Evolutionary conservation across 2,888 invertebrate genomes (phyloP), one percentile per base, ranked within the genome.

Genomic region (Crioceris asparagi): DNA sequence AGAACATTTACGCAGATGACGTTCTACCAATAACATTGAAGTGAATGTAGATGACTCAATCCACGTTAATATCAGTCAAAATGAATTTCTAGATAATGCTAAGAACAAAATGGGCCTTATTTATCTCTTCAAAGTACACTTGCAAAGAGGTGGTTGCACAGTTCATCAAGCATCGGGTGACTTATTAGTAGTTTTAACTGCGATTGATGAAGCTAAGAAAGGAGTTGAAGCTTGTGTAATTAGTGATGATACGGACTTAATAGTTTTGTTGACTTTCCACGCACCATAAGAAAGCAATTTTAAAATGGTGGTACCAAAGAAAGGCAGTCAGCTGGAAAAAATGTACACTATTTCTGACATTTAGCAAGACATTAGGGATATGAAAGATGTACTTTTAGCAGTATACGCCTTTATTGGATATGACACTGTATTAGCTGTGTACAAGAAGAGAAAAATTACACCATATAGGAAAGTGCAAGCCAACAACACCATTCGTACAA

Each of bases 251-350:
- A 21, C 27, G 35, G 30, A 29, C 36, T 36, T 36, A 30, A 14
- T 36, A 38, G 38, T 38, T n/a, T 18, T 39, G 33, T 33, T 38
- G 33, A 38, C 38, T 36, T 30, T 36, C 31, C 38, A 38, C 33
- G 38, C 38, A 30, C 16, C 26, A 18, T 32, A 23, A 37, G 32
- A 30, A 26, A 37, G 10, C 21, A 21, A 21, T 7, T 35, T 43
- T 6, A 31, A 30, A 30, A 30, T 30, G 30, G 17, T 30, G 14
- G 30, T 30, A 27, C 27, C 27, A 27, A 4, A 27, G 27, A 27
- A 27, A 27, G 27, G 27, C 27, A 32, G 19, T 32, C 32, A 32
- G 19, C 32, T 18, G 32, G 32, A 32, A 32, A 32, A 32, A 32
- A 19, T 32, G 32, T 32, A 32, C 17, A 32, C 32, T 17, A 32